phyloP scores from a whole-genome alignment of 2,113 vertebrate genomes.

The Daphoenositta chrysoptera region DNA sequence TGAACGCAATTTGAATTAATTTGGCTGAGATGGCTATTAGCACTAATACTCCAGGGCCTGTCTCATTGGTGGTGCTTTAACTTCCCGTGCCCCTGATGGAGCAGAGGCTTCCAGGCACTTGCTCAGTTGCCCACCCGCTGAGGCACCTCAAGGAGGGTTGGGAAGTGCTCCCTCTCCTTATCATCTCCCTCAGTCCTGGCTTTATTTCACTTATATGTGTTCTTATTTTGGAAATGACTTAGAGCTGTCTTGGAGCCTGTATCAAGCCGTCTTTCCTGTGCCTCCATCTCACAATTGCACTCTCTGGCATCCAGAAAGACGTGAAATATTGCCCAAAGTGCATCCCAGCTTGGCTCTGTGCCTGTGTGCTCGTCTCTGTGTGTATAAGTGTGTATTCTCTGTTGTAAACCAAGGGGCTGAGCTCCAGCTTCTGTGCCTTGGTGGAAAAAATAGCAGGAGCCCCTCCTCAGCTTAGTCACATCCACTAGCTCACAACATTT shows the following conservation, averaged over 20 bases:
- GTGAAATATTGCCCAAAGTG: background rate
- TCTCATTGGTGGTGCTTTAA: conserved; percentile 42
- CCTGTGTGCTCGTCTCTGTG: rapidly evolving
- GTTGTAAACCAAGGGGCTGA: background rate
- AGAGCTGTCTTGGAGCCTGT: background rate
- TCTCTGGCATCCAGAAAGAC: background rate
- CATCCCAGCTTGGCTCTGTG: background rate
- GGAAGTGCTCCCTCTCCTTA: background rate
- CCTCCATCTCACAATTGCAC: background rate
- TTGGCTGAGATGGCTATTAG: conserved; percentile 66
- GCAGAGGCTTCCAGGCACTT: conserved; percentile 2
- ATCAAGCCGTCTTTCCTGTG: background rate
- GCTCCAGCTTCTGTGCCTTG: background rate
- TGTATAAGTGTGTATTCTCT: background rate
- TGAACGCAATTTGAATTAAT: conserved; percentile 74
- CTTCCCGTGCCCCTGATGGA: background rate
- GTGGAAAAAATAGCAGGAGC: background rate
- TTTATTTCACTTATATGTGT: background rate
- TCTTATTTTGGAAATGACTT: background rate
- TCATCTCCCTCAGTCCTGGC: background rate
- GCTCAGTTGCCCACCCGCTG: background rate
- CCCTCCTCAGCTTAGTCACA: background rate
- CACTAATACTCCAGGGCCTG: conserved; percentile 57
- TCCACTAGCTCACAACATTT: background rate
- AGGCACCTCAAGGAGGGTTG: background rate